phyloP scores from a whole-genome alignment of 2,113 vertebrate genomes.

The Todiramphus saurophagus region DNA sequence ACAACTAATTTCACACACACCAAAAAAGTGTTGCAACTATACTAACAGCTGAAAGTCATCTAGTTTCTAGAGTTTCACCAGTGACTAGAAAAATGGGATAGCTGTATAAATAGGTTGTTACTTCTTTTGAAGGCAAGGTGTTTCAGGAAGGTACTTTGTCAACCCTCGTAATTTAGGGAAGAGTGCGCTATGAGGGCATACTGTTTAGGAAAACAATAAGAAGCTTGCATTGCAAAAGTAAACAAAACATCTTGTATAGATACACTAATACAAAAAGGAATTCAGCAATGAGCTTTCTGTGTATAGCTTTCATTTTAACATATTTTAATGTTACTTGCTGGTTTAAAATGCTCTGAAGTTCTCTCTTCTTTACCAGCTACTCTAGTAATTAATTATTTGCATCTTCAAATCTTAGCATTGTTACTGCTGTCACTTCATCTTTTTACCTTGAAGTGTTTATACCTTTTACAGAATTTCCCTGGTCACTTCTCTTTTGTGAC shows the following conservation, averaged over 20 bases:
- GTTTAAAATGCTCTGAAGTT: background rate
- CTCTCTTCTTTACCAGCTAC: background rate
- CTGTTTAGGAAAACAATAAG: background rate
- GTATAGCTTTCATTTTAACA: background rate
- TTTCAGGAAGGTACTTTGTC: background rate
- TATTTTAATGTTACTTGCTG: background rate
- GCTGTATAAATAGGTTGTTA: background rate
- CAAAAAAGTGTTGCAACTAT: background rate
- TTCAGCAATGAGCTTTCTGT: background rate
- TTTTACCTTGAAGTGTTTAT: background rate
- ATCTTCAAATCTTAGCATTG: background rate
- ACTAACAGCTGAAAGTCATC: background rate
- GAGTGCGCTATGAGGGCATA: fast-evolving
- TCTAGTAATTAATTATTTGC: background rate
- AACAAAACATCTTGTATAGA: background rate
- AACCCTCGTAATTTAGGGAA: background rate
- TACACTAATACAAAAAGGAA: background rate
- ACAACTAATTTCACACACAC: background rate
- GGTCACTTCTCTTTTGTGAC: background rate
- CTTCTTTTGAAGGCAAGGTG: background rate
- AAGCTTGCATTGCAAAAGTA: background rate
- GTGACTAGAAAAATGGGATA: background rate
- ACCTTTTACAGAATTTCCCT: background rate
- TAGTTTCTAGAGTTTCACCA: background rate
- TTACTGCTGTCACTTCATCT: background rate